phyloP scores from a whole-genome alignment of 2,888 invertebrate genomes.

The Antitype chi region DNA sequence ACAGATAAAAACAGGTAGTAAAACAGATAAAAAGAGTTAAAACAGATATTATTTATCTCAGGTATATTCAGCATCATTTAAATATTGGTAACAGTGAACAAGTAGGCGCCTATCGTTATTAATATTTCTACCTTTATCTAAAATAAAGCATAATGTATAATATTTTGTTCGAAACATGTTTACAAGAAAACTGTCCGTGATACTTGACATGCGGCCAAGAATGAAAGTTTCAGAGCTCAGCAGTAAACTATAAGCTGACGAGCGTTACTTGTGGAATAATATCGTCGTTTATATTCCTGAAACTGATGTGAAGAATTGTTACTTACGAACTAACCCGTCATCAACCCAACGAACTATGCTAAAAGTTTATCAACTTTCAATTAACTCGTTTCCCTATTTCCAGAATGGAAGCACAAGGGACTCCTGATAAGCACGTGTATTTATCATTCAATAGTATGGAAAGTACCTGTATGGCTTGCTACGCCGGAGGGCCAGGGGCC shows the following conservation, averaged over 20 bases:
- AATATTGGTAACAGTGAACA: no score
- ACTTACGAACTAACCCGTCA: background rate
- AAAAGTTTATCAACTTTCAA: conserved; percentile 19
- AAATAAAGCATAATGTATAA: background rate
- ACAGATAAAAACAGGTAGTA: no score
- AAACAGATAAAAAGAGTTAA: no score
- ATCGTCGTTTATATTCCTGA: conserved; percentile 28
- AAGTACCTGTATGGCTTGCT: background rate
- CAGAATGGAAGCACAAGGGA: background rate
- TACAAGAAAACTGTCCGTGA: conserved; percentile 22
- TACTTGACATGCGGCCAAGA: conserved; percentile 46
- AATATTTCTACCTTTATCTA: background rate
- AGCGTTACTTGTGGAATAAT: conserved; percentile 11
- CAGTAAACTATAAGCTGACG: conserved; percentile 22
- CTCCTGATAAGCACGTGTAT: background rate
- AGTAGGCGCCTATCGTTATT: background rate
- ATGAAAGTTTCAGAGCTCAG: conserved; percentile 47
- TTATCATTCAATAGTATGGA: background rate
- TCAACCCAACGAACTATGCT: background rate
- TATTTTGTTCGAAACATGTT: conserved; percentile 27
- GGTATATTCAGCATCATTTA: background rate
- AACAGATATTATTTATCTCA: background rate
- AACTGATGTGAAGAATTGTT: background rate
- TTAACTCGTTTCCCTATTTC: background rate
- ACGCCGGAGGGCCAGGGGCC: background rate